Evolutionary conservation across 1,140 invertebrate genomes (phyloP).

Genomic region (Trichomalopsis sarcophagae): DNA sequence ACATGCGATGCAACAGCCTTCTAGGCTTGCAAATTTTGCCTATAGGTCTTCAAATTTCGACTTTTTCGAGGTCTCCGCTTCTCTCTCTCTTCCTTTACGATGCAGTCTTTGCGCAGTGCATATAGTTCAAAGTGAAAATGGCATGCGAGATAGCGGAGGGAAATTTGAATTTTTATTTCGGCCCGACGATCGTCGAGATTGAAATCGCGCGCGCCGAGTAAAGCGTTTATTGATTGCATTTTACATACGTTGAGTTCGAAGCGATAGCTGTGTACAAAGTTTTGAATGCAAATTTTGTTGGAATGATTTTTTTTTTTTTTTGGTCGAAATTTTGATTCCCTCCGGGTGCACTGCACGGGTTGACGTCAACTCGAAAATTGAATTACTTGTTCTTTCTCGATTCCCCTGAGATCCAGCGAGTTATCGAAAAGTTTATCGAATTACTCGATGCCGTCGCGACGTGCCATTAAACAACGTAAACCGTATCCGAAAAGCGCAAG

Average conservation of each 20-base stretch:
- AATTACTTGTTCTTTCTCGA: neutral
- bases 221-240: neutral
- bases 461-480: neutral
- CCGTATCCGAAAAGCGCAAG: no score
- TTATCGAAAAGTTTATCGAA: neutral
- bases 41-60: conserved; percentile 9
- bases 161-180: neutral
- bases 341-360: neutral
- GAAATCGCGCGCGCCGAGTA: neutral
- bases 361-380: neutral
- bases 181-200: neutral
- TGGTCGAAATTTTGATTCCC: neutral
- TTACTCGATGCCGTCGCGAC: neutral
- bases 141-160: neutral
- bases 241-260: neutral
- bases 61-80: conserved; percentile 9
- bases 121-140: neutral
- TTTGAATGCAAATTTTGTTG: no score
- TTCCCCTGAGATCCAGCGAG: neutral
- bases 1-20: neutral
- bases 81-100: neutral
- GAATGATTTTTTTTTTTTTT: neutral
- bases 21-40: neutral
- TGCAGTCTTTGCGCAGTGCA: neutral
- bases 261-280: neutral